Evolutionary conservation across 2,888 invertebrate genomes (phyloP), one percentile per base, ranked within the genome.

Genomic region (Stegana nigrithorax): DNA sequence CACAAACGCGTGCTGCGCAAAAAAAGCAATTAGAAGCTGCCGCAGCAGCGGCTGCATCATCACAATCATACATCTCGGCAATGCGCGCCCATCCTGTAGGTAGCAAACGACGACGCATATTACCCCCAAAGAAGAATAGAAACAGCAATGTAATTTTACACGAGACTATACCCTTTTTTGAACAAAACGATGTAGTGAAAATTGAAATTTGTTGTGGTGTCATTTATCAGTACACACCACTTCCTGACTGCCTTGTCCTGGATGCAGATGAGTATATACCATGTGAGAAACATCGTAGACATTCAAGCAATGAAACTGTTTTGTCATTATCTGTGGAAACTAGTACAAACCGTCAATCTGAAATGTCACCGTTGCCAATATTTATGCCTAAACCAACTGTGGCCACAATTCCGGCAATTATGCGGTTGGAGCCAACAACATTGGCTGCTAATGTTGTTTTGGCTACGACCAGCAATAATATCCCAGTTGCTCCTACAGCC

Each of bases 171-270:
- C 78, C 75, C 25, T 83, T 85, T 62, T 84, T 82, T 47, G 85
- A 85, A 65, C 75, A 79, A 23, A 72, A 75, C 2, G 73, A 82
- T 62, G 81, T 86, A 75, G 64, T 72, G 17, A 73, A 78, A 12
- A 59, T 82, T 3, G 80, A 81, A 59, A 78, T 83, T 0, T 86
- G 86, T 66, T 86, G 86, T 66, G 86, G 86, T 4, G 57, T 73
- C 25, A 67, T 78, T 0, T 80, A 77, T 60, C 80, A 81, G 63
- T 78, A 80, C 63, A 58, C 67, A 8, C 53, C 68, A 53, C 63
- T 80, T 26, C 68, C 67, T 63, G 71, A 72, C 62, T 74, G 82
- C 44, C 66, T 85, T 32, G 78, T 86, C n/a, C 64, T 86, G 7
- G 81, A 86, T 70, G 58, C 74, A 2, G 74, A 80, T 17, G 70